Base-by-base conservation (phyloP, 2,797 vertebrate species). In the Myioborus miniatus region DNA sequence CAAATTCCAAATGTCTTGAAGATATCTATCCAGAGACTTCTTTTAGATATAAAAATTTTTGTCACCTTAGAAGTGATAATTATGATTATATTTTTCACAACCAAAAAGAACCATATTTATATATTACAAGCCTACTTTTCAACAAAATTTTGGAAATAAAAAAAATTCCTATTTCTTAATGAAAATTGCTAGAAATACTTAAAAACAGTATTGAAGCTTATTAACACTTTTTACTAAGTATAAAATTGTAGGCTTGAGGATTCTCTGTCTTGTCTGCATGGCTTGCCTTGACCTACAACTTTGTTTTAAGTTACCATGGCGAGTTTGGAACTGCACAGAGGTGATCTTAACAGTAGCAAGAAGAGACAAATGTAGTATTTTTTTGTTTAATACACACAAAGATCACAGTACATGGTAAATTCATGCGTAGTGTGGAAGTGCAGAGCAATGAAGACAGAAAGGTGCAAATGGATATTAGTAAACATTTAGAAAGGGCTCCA, bases 51-150 rank as follows among this genome's bases (percentile, higher is more conserved):
- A 29, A 59, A 36, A 23, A 4, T 63, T 72, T 19, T 8, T 34
- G 17, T 59, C 24, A 55, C 1, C 1, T 53, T 34, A 58, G 9
- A 83, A 55, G 27, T 55, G 9, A 44, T 55, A 46, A 30, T 56
- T 64, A 53, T n/a, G 2, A 58, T 22, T 27, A 18, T 41, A 41
- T 24, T 91, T 91, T n/a, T 71, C 22, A 37, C 12, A 62, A 23
- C 2, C 17, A 29, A n/a, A 16, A 29, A 63, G 36, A 80, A 13
- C 1, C 2, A 23, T 64, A 64, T 68, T 50, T 80, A 71, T 32
- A 2, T 0, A 2, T 24, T 36, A 19, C 9, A 83, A 80, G 4
- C 3, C 8, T 76, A 63, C 5, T n/a, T 6, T 36, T 52, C 11
- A 37, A 50, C 6, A 50, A 32, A 5, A 0, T 2, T 15, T 69